Evolutionary conservation across 2,113 vertebrate species (phyloP), one percentile per base, ranked within the genome.

Genomic region (Dicentrarchus labrax): DNA sequence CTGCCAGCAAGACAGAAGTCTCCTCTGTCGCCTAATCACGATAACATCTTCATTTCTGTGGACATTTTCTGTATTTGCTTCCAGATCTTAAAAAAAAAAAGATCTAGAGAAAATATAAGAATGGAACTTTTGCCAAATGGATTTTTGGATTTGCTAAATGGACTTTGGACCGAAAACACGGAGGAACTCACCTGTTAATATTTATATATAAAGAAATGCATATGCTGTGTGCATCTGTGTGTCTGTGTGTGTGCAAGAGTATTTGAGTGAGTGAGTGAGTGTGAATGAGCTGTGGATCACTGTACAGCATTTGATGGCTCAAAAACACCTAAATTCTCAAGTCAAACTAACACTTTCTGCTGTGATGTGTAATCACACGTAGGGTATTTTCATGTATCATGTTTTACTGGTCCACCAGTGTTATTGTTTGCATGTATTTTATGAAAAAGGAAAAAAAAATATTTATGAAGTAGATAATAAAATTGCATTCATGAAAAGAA

Each of bases 1-100:
- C 96, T 67, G 74, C 94, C 75, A 96, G 95, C 95, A 97, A 96
- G 94, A 97, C 96, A 8, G 96, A 97, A 92, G 95, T 96, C 56
- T 96, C 96, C 30, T 96, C 95, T 0, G 74, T 95, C 39, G 95
- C 96, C 66, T 95, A 96, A 81, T 8, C 12, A 43, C 30, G 1
- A 57, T 43, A 22, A 45, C 50, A 38, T 67, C 10, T 2, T 78
- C 54, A 61, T 11, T 62, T 43, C 36, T 36, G 43, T 83, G 73
- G 0, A 76, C 75, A 80, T 59, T 70, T 77, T 67, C 6, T 41
- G 53, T 53, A 21, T 16, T 84, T 70, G 50, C 10, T 67, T 83
- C 11, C 66, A 78, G 30, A 70, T 78, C 83, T 62, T 45, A 43
- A 86, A 79, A 72, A 73, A n/a, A n/a, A n/a, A n/a, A n/a, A 39